Percentiles rank a stretch among this genome's conserved stretches.
phyloP scores from a whole-genome alignment of 2,888 invertebrate species.

The Thysanoteuthis rhombus region DNA sequence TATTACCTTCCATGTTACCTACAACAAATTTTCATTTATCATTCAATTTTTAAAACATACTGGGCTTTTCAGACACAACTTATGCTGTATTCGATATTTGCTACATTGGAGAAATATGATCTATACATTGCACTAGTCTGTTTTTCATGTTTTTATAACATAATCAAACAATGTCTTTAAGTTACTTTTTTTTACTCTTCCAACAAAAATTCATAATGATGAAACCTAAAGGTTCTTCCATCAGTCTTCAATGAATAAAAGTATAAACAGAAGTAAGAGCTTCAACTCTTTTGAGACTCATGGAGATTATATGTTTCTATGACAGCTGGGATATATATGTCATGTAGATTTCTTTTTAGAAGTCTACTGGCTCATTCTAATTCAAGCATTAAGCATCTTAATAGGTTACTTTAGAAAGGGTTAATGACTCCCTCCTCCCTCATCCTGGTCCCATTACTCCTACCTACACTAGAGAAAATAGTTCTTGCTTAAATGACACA shows the following conservation, averaged over 20 bases:
- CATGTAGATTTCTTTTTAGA: too few relatives aligned
- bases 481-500: neutral
- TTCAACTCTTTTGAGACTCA: too few relatives aligned
- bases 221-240: neutral
- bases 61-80: neutral
- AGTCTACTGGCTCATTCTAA: too few relatives aligned
- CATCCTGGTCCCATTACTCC: neutral
- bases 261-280: neutral
- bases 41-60: neutral
- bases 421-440: too few relatives aligned
- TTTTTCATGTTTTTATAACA: neutral
- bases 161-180: neutral
- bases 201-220: neutral
- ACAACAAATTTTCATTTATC: neutral
- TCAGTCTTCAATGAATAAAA: neutral
- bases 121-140: neutral
- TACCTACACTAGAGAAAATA: neutral
- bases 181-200: neutral
- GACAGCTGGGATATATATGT: too few relatives aligned
- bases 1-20: too few relatives aligned
- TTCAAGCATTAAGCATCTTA: too few relatives aligned
- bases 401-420: too few relatives aligned
- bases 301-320: too few relatives aligned
- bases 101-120: neutral
- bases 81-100: neutral